A percentile compares a stretch with the other conserved stretches of the same genome.
phyloP scores from a whole-genome alignment of 2,113 vertebrate species.

The Lynx canadensis region DNA sequence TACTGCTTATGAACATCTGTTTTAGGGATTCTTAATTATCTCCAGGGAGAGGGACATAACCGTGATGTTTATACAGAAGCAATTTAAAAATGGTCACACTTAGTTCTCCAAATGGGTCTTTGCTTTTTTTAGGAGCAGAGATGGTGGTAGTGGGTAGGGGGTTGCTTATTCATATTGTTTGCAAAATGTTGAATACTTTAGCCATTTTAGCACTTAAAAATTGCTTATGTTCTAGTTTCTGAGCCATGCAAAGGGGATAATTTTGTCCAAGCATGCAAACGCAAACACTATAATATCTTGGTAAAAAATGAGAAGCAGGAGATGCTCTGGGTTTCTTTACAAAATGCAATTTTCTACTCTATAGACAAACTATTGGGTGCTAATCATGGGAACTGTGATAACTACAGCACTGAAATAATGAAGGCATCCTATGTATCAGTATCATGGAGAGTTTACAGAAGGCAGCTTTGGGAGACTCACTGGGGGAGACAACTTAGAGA shows the following conservation, averaged over 20 bases:
- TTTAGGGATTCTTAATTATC: constrained; percentile 52
- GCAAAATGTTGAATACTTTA: not conserved
- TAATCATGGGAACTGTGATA: not conserved
- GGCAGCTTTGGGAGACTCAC: not conserved
- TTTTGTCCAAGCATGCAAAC: constrained; percentile 37
- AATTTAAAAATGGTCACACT: constrained; percentile 57
- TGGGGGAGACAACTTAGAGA: not conserved
- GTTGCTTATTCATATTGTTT: constrained; percentile 43
- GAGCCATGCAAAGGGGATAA: constrained; percentile 11
- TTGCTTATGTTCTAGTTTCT: constrained; percentile 16
- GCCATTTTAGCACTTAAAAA: constrained; percentile 14
- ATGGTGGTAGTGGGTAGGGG: not conserved
- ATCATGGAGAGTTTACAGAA: not conserved
- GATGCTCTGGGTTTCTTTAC: not conserved
- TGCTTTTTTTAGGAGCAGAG: constrained; percentile 24
- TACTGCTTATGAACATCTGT: constrained; percentile 44
- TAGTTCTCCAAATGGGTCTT: constrained; percentile 31
- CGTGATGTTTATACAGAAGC: constrained; percentile 43
- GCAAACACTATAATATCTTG: not conserved
- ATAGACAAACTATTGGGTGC: not conserved
- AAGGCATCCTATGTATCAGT: not conserved
- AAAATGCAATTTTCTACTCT: not conserved
- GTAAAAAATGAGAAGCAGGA: constrained; percentile 18
- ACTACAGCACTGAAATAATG: not conserved
- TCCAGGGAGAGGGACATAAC: constrained; percentile 50